These are phyloP conservation scores for Cryptotermes secundus DNA, from an alignment of 1,140 invertebrate genomes.

Conservation along the genomic window DNA sequence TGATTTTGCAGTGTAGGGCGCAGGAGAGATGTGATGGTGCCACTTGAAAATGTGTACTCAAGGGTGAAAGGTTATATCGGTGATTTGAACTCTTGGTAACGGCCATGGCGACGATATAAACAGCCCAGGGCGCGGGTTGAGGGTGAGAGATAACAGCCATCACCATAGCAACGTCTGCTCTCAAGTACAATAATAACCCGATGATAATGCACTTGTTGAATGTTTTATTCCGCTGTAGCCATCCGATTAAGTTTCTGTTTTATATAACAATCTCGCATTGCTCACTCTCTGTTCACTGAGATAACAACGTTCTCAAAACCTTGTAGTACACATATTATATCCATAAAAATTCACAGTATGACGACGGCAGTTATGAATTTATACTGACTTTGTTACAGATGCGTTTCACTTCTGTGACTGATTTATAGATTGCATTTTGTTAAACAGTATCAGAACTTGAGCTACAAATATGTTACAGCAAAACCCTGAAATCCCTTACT, in stretches of 20 bases:
- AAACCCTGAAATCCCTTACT: no score
- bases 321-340: no score
- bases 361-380: no score
- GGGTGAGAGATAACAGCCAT: conserved; percentile 14
- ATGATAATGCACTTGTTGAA: not conserved
- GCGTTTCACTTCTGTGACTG: no score
- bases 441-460: no score
- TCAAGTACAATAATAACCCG: not conserved
- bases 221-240: not conserved
- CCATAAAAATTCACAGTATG: no score
- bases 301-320: not conserved
- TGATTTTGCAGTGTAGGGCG: not conserved
- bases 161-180: conserved; percentile 11
- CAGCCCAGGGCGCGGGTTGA: not conserved
- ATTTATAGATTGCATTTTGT: no score
- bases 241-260: not conserved
- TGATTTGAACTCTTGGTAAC: conserved; percentile 14
- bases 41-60: not conserved
- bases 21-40: not conserved
- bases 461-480: no score
- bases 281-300: not conserved
- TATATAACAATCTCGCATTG: not conserved
- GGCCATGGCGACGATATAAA: conserved; percentile 9
- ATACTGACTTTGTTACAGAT: no score
- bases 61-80: conserved; percentile 12